Percentiles rank a stretch among this genome's conserved stretches.
These are phyloP conservation scores for Cataglyphis rosenhaueri DNA, from an alignment of 2,888 invertebrate species.

Conservation along the genomic window DNA sequence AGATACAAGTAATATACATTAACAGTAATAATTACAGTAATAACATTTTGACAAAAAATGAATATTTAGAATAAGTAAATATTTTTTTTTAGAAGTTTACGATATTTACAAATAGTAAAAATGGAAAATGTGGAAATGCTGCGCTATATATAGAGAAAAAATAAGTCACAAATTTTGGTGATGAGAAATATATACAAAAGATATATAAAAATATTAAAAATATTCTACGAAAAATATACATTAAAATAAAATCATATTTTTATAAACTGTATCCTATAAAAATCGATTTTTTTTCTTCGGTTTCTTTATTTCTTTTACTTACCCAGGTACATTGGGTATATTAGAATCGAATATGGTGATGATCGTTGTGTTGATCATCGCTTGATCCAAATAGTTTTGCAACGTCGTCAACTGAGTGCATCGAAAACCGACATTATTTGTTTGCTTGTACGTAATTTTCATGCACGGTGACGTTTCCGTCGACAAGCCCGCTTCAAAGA, in stretches of 20 bases:
- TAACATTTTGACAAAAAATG: background rate
- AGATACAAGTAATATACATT: background rate
- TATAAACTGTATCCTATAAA: background rate
- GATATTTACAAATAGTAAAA: background rate
- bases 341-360: slow-evolving; percentile 70
- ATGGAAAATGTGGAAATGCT: background rate
- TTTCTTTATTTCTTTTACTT: slow-evolving; percentile 37
- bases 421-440: background rate
- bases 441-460: background rate
- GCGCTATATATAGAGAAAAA: background rate
- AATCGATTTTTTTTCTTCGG: slow-evolving; percentile 8
- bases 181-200: background rate
- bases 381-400: slow-evolving; percentile 50
- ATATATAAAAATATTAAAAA: background rate
- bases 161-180: background rate
- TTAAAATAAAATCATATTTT: background rate
- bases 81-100: background rate
- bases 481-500: slow-evolving; percentile 6
- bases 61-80: slow-evolving; percentile 1
- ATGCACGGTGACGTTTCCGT: slow-evolving; percentile 22
- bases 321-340: slow-evolving; percentile 67
- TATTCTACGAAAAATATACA: background rate
- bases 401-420: slow-evolving; percentile 66
- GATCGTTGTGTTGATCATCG: slow-evolving; percentile 57
- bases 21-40: too few species aligned